Base-by-base conservation (phyloP, 1,140 invertebrate genomes). In the Drosophila ohnishii region DNA sequence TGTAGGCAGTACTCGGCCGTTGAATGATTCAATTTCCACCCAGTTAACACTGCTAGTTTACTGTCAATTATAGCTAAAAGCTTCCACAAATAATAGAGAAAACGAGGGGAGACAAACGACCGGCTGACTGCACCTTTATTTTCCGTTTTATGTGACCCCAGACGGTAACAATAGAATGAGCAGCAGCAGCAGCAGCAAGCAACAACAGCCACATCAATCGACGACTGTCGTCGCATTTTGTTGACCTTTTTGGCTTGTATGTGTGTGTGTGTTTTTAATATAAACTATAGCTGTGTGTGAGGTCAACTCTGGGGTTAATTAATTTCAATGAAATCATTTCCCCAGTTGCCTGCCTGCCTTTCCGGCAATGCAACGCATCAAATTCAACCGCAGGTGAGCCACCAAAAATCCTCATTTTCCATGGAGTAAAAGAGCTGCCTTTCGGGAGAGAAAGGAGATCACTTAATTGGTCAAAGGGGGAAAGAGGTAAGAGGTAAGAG, bases 261-360 rank as follows among this genome's bases (percentile, higher is more conserved):
- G 50, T 16, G 16, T 63, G n/a, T 40, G 39, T 16, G 13, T 37
- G 11, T 37, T 3, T 14, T 10, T 11, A 35, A 35, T 9, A 35
- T 35, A 6, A 37, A 3, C 35, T 37, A 6, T 37, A 37, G 13
- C 2, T 44, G 42, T 51, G 28, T 51, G 48, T 55, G 66, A 73
- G 84, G 84, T 88, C 84, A 88, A 45, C 80, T 66, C 65, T 77
- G 51, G 77, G 84, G 84, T 88, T 88, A 88, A 88, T 88, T 88
- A 53, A 88, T 88, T 83, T 88, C 66, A 83, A 88, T 88, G 80
- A 88, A 88, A 88, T 88, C 84, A 88, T 88, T 82, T 82, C 65
- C 65, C 65, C 58, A 50, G 53, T 70, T 28, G 25, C 25, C 25
- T 28, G 60, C 10, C 47, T 47, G 48, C 8, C 42, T 53, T 48